These are phyloP conservation scores for Limnephilus marmoratus DNA, from an alignment of 2,888 invertebrate species.

Conservation along the genomic window DNA sequence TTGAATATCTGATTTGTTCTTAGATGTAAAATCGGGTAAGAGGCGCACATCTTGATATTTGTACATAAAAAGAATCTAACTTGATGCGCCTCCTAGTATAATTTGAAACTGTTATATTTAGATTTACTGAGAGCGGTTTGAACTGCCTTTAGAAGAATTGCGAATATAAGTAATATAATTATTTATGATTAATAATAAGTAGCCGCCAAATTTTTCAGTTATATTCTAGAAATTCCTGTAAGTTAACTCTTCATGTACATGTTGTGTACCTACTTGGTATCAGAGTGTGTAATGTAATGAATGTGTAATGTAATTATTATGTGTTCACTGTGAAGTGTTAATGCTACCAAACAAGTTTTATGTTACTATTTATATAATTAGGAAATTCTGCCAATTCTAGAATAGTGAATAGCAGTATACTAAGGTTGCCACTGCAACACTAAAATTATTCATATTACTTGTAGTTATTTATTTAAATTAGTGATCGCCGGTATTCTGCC, in stretches of 20 bases:
- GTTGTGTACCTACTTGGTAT: slow-evolving; percentile 40
- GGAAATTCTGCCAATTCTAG: slow-evolving; percentile 57
- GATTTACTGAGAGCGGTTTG: slow-evolving; percentile 58
- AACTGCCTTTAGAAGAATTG: slow-evolving; percentile 59
- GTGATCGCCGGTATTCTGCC: slow-evolving; percentile 58
- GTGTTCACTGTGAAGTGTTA: slow-evolving; percentile 55
- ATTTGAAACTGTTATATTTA: slow-evolving; percentile 57
- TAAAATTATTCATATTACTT: slow-evolving; percentile 60
- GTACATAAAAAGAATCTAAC: slow-evolving; percentile 13
- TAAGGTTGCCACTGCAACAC: slow-evolving; percentile 60
- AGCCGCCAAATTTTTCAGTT: slow-evolving; percentile 64
- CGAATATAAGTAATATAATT: slow-evolving; percentile 58
- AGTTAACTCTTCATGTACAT: slow-evolving; percentile 39
- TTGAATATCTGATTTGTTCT: slow-evolving; percentile 59
- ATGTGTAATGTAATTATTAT: slow-evolving; percentile 24
- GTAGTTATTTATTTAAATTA: slow-evolving; percentile 61
- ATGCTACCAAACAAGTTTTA: slow-evolving; percentile 54
- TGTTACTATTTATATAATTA: slow-evolving; percentile 59
- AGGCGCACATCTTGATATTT: slow-evolving; percentile 53
- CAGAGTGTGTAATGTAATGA: slow-evolving; percentile 16
- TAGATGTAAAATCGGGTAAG: slow-evolving; percentile 49
- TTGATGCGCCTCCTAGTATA: slow-evolving; percentile 52
- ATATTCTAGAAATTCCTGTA: slow-evolving; percentile 53
- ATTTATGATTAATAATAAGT: slow-evolving; percentile 64
- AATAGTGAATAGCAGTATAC: slow-evolving; percentile 45